A percentile compares a stretch with the other conserved stretches of the same genome.
phyloP scores from a whole-genome alignment of 1,140 invertebrate species.

The Platyura marginata region DNA sequence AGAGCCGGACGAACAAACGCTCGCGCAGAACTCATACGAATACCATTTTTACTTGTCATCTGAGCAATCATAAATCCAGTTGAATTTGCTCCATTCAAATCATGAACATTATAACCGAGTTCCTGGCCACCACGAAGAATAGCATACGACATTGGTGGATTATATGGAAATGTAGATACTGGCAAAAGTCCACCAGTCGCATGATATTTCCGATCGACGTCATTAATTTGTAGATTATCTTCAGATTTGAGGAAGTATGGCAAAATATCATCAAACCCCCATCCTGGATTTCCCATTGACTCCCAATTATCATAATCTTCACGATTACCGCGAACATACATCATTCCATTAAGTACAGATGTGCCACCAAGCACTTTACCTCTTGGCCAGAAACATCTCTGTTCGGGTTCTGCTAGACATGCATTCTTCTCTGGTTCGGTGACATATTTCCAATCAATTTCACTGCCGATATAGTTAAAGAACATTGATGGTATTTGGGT shows the following conservation, averaged over 20 bases:
- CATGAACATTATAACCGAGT: conserved; percentile 56
- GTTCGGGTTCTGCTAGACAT: conserved; percentile 53
- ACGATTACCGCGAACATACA: conserved; percentile 68
- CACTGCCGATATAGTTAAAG: conserved; percentile 59
- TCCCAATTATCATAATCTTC: conserved; percentile 87
- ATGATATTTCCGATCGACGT: conserved; percentile 58
- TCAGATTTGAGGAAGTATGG: conserved; percentile 79
- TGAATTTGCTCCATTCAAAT: conserved; percentile 66
- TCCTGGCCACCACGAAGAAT: conserved; percentile 70
- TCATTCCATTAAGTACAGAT: conserved; percentile 92
- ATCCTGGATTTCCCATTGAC: conserved; percentile 63
- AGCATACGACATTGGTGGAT: conserved; percentile 64
- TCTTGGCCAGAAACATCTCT: conserved; percentile 63
- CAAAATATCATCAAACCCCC: conserved; percentile 76
- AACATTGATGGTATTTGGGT: conserved; percentile 72
- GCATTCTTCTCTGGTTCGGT: conserved; percentile 74
- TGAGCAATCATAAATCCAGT: conserved; percentile 70
- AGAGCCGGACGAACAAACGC: conserved; percentile 66
- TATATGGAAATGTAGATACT: conserved; percentile 67
- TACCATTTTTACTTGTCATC: conserved; percentile 75
- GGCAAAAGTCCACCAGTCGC: conserved; percentile 56
- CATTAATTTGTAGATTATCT: conserved; percentile 56
- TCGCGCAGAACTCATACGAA: conserved; percentile 57
- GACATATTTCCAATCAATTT: conserved; percentile 72
- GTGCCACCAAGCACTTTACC: conserved; percentile 82